phyloP scores from a whole-genome alignment of 2,888 invertebrate genomes.

The Orthonychiurus folsomi region DNA sequence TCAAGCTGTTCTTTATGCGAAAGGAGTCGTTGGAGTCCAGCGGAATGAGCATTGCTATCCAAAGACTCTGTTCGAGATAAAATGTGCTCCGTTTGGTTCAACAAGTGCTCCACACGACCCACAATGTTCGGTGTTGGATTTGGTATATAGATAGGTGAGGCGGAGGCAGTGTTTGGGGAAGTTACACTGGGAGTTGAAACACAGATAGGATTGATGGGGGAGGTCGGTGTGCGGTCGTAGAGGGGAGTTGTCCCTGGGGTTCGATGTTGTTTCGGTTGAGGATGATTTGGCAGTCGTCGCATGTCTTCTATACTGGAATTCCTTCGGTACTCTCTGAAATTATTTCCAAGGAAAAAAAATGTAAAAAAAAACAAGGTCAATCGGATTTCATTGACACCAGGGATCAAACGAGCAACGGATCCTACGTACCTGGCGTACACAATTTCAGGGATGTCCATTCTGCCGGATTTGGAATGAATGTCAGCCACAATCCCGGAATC shows the following conservation, averaged over 20 bases:
- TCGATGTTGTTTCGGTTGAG: constrained; percentile 35
- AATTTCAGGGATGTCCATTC: constrained; percentile 39
- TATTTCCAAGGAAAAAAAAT: no score
- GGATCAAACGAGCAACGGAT: background rate
- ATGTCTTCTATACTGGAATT: constrained; percentile 39
- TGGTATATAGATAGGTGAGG: constrained; percentile 35
- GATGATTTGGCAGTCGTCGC: constrained; percentile 37
- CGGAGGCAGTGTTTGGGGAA: constrained; percentile 29
- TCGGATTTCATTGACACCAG: background rate
- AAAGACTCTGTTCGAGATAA: constrained; percentile 40
- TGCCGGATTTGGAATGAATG: constrained; percentile 39
- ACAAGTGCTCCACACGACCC: constrained; percentile 40
- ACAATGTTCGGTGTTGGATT: constrained; percentile 36
- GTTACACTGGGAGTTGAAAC: constrained; percentile 33
- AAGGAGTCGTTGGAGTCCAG: constrained; percentile 40
- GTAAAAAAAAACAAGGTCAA: no score
- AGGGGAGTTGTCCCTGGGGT: constrained; percentile 36
- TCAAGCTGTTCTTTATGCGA: constrained; percentile 41
- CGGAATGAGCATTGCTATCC: constrained; percentile 40
- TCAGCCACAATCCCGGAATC: constrained; percentile 40
- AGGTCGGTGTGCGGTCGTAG: constrained; percentile 40
- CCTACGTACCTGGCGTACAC: constrained; percentile 39
- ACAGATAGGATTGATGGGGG: constrained; percentile 34
- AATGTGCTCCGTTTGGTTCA: constrained; percentile 41
- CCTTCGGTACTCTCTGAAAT: constrained; percentile 40